Evolutionary conservation across 2,113 vertebrate genomes (phyloP).

Genomic region (Jacana jacana): DNA sequence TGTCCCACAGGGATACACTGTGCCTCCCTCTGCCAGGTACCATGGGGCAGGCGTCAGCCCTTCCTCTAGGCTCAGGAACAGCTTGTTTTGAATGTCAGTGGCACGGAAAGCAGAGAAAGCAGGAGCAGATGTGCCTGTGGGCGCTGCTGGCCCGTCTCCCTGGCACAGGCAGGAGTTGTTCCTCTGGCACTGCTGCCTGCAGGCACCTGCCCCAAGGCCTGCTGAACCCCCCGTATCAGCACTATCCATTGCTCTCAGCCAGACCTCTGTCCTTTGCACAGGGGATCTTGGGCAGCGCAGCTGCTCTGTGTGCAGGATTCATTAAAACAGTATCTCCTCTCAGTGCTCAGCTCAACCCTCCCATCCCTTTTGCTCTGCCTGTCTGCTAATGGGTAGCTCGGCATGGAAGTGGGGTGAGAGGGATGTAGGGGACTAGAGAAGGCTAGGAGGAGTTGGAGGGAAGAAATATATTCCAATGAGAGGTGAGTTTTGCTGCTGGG

Average conservation of each 20-base stretch:
- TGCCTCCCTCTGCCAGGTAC: neutral
- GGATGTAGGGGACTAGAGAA: neutral
- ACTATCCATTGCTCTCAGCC: neutral
- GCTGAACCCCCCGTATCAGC: neutral
- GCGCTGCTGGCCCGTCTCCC: neutral
- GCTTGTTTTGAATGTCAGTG: neutral
- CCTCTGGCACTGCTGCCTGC: neutral
- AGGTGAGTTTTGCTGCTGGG: neutral
- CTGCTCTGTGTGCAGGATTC: neutral
- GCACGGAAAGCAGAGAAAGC: neutral
- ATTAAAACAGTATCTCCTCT: neutral
- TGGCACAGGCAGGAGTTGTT: accelerated
- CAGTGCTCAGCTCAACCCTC: neutral
- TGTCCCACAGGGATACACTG: accelerated
- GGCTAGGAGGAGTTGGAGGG: neutral
- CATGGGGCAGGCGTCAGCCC: neutral
- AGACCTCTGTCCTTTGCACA: neutral
- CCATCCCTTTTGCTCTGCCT: neutral
- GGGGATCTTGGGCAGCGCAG: neutral
- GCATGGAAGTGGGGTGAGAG: neutral
- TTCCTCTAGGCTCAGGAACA: neutral
- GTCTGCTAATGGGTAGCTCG: neutral
- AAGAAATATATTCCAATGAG: neutral
- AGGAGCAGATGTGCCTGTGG: neutral
- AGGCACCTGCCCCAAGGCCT: neutral